A percentile compares a stretch with the other conserved stretches of the same genome.
These are phyloP conservation scores for Zaprionus capensis DNA, from an alignment of 1,140 invertebrate species.

Conservation along the genomic window DNA sequence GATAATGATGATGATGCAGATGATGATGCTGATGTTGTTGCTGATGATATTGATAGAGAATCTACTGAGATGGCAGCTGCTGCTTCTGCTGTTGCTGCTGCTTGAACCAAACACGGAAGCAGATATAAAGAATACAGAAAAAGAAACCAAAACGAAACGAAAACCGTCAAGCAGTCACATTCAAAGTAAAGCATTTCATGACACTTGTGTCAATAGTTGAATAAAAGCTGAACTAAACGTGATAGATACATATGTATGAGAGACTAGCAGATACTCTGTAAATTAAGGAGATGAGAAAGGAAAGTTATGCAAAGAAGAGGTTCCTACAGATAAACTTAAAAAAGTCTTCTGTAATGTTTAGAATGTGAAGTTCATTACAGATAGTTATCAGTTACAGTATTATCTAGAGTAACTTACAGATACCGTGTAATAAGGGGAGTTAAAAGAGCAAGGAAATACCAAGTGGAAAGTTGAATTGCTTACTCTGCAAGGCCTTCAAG, in stretches of 20 bases:
- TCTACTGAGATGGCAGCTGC: conserved; percentile 28
- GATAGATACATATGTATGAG: background rate
- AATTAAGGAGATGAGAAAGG: background rate
- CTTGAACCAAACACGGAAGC: conserved; percentile 65
- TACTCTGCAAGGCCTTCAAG: too few species aligned
- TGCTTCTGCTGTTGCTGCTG: conserved; percentile 7
- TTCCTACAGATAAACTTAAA: background rate
- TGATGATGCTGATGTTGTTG: conserved; percentile 3
- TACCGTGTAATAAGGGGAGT: background rate
- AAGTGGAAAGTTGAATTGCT: too few species aligned
- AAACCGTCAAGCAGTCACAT: conserved; percentile 43
- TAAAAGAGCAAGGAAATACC: too few species aligned
- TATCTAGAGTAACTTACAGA: background rate
- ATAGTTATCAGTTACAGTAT: too few species aligned
- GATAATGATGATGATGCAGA: conserved; percentile 7
- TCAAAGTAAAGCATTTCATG: conserved; percentile 48
- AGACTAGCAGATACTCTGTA: conserved; percentile 5
- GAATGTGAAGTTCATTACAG: too few species aligned
- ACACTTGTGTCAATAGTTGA: conserved; percentile 75
- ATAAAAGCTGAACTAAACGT: conserved; percentile 7
- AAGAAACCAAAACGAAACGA: conserved; percentile 25
- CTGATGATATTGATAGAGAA: conserved; percentile 26
- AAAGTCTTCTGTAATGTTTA: too few species aligned
- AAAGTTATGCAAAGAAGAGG: background rate
- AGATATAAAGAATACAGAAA: conserved; percentile 17